Evolutionary conservation across 2,797 vertebrate species (phyloP).

Genomic region (Setipinna tenuifilis): DNA sequence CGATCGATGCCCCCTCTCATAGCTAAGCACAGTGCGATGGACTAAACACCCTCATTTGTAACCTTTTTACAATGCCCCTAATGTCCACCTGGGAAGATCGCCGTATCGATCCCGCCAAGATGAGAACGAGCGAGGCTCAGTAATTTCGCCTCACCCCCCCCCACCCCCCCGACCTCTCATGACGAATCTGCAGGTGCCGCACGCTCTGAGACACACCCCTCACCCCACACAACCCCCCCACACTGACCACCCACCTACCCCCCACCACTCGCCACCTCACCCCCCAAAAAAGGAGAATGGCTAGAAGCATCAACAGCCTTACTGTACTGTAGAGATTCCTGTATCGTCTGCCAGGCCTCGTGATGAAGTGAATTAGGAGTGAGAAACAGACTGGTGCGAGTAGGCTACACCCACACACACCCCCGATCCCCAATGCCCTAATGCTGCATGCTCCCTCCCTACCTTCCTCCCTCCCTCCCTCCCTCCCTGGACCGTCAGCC

Average conservation of each 20-base stretch:
- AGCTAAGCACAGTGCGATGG: slow-evolving; percentile 64
- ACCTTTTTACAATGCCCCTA: slow-evolving; percentile 67
- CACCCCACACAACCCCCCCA: slow-evolving; percentile 27
- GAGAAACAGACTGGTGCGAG: not conserved
- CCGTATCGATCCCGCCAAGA: slow-evolving; percentile 66
- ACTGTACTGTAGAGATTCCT: not conserved
- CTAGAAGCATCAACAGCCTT: not conserved
- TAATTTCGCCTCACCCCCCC: slow-evolving; percentile 50
- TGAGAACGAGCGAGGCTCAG: slow-evolving; percentile 52
- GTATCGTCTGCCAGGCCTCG: not conserved
- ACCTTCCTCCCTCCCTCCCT: no score
- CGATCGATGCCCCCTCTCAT: slow-evolving; percentile 64
- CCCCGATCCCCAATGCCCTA: not conserved
- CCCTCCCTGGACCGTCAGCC: not conserved
- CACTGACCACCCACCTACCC: not conserved
- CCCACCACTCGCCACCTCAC: not conserved
- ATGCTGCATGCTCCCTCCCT: not conserved
- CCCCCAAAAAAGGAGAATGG: not conserved
- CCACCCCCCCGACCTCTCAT: not conserved
- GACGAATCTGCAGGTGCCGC: slow-evolving; percentile 55
- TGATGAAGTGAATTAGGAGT: not conserved
- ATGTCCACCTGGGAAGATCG: slow-evolving; percentile 66
- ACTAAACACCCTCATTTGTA: slow-evolving; percentile 70
- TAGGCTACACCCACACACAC: not conserved
- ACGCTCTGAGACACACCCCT: not conserved